Base-by-base conservation (phyloP, 2,888 invertebrate genomes). In the Dolichomitus sp. region DNA sequence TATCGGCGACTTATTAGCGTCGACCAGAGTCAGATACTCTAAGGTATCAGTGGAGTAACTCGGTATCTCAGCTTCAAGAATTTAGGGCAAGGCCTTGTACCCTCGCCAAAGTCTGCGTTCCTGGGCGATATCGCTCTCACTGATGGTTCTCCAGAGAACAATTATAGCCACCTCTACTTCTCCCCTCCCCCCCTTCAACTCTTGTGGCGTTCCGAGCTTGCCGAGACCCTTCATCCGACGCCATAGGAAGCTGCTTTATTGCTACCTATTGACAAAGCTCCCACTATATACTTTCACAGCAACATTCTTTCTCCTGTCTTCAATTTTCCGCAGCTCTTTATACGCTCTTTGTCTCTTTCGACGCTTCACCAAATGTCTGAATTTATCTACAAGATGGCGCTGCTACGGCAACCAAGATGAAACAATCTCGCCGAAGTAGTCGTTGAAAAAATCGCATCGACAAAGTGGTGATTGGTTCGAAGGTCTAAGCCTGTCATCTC, bases 81-180 rank as follows among this genome's bases (percentile, higher is more conserved):
- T 86, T 85, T 86, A 81, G 84, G 83, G 69, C 75, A 48, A 40
- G 61, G 54, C 37, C 76, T 76, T 81, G 65, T 68, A 70, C 50
- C 72, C 85, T 85, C 87, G 84, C 84, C 86, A 85, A 87, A 84
- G 86, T 87, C 85, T 85, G 77, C 63, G 81, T 84, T 63, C 63
- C 48, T 42, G 40, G 17, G 23, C 66, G 52, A 89, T 90, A 89
- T 90, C 87, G 90, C 87, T 88, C 85, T 42, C 79, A 80, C 79
- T 88, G 90, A 92, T 92, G 87, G 90, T 88, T 88, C 91, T 88
- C 90, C 61, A 84, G 91, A 90, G 91, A 91, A 90, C 89, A 90
- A 92, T 92, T 89, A 91, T 90, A 89, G 86, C 88, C 81, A 80
- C 77, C 84, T 54, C 76, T 54, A 78, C 59, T 73, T 79, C 33